Evolutionary conservation across 2,797 vertebrate genomes (phyloP).

Genomic region (Momotus momota): DNA sequence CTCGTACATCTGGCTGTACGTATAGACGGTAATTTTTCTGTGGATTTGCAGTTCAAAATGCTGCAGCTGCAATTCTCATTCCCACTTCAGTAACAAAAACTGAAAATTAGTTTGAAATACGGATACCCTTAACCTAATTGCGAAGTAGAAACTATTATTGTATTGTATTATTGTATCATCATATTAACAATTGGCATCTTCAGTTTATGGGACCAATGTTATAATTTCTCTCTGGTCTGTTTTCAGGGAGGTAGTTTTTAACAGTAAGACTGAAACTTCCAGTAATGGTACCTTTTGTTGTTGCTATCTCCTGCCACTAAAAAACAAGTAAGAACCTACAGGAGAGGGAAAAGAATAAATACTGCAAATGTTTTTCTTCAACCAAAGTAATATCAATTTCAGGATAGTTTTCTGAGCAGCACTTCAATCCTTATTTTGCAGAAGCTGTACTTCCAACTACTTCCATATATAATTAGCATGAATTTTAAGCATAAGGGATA

Average conservation of each 20-base stretch:
- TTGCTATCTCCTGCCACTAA: not conserved
- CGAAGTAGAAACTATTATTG: not conserved
- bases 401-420: not conserved
- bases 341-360: not conserved
- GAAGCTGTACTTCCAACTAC: not conserved
- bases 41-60: not conserved
- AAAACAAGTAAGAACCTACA: not conserved
- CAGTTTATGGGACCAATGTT: not conserved
- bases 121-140: not conserved
- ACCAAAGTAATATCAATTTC: not conserved
- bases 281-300: not conserved
- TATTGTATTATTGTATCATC: not conserved
- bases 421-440: not conserved
- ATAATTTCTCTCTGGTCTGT: not conserved
- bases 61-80: not conserved
- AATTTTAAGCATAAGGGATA: not conserved
- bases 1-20: not conserved
- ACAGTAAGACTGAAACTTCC: not conserved
- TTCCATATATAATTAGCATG: not conserved
- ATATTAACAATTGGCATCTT: not conserved
- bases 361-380: not conserved
- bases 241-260: not conserved
- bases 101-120: not conserved
- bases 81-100: rapidly evolving
- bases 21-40: not conserved